Evolutionary conservation across 1,140 invertebrate genomes (phyloP), one percentile per base, ranked within the genome.

Genomic region (Diachasmimorpha longicaudata): DNA sequence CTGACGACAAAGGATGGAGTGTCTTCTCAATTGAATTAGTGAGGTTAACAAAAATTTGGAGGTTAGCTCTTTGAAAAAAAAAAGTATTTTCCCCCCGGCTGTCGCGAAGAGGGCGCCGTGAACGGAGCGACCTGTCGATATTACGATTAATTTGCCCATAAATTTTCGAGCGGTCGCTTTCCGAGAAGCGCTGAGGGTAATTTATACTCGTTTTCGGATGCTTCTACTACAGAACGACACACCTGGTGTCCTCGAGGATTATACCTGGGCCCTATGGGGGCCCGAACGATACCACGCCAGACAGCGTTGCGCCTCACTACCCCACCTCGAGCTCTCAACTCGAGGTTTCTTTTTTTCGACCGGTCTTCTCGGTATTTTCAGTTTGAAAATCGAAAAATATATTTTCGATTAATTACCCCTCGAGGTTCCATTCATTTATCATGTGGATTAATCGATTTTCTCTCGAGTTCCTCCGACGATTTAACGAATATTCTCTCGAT

Each of bases 81-180:
- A 63, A 21, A 58, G n/a, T n/a, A n/a, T 16, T 58, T 1, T 16
- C 19, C 52, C n/a, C 19, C 19, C 52, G 16, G 31, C 58, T 63
- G 10, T 13, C 14, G 58, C 23, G 3, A 6, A 14, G 23, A 23
- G 2, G 19, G 4, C 23, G 5, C 23, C 23, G 19, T 23, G 58
- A 37, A 25, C 36, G 44, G 37, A 31, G 36, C 14, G 75, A 77
- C 78, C 79, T 81, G 85, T 84, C 85, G 81, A 88, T 86, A 83
- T 82, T 82, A 83, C 87, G 81, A 89, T 88, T 88, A 87, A 89
- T 89, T 87, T 79, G 81, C 79, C 84, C 85, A 82, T 89, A 89
- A 88, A 89, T 89, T 87, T 85, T 84, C 80, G 73, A 36, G 48
- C 75, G 74, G 83, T 81, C 79, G 79, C 72, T 79, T 87, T 87